A percentile compares a stretch with the other conserved stretches of the same genome.
Conservation (phyloP, 2,797 vertebrate genomes). For the Crocidura indochinensis region DNA sequence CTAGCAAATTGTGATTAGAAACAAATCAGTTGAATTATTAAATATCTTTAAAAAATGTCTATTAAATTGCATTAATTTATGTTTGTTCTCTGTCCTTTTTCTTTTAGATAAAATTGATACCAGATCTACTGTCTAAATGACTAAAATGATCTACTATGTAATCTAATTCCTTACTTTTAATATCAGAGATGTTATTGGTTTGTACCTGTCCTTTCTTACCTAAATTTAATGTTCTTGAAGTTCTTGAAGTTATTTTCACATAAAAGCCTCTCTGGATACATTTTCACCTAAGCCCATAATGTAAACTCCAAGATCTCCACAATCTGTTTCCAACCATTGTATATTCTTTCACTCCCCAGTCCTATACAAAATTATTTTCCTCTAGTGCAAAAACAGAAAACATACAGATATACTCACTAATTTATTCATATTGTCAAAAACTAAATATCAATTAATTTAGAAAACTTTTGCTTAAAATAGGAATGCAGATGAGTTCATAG, state of each 20-base stretch:
- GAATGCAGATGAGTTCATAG: neutral
- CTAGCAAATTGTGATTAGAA: neutral
- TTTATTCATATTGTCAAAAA: conserved; percentile 29
- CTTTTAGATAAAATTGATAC: conserved; percentile 27
- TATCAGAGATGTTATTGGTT: conserved; percentile 16
- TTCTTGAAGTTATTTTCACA: neutral
- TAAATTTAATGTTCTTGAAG: neutral
- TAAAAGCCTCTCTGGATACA: neutral
- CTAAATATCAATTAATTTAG: neutral
- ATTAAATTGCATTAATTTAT: conserved; percentile 32
- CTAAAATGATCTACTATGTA: neutral
- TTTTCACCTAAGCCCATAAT: neutral
- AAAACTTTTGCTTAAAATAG: neutral
- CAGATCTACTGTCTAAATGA: conserved; percentile 11
- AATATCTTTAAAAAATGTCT: neutral
- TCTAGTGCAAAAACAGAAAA: neutral
- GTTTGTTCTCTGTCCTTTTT: neutral
- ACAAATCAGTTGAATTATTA: neutral
- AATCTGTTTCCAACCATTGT: neutral
- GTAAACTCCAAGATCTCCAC: neutral
- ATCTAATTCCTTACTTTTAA: neutral
- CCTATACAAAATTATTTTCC: no score
- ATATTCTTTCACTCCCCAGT: neutral
- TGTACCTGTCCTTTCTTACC: neutral
- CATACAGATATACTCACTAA: neutral